phyloP scores from a whole-genome alignment of 2,888 invertebrate species.

The Junonia oenone region DNA sequence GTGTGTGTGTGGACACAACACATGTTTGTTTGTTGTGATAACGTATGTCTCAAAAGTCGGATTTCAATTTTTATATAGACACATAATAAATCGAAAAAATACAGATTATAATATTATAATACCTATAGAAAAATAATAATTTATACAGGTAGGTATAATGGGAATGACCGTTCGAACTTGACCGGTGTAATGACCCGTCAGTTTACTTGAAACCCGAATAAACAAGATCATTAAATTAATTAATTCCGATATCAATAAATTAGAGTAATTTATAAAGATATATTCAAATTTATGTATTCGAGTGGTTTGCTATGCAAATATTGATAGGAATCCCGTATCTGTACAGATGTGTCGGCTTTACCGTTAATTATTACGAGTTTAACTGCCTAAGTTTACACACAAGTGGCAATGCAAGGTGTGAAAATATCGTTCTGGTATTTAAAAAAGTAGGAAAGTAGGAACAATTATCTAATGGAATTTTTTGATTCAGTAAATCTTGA shows the following conservation, averaged over 20 bases:
- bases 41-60: too few species aligned
- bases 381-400: not conserved
- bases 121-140: not conserved
- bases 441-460: too few species aligned
- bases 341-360: slow-evolving; percentile 10
- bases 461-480: too few species aligned
- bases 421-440: not conserved
- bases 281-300: slow-evolving; percentile 28
- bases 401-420: too few species aligned
- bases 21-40: too few species aligned
- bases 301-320: slow-evolving; percentile 23
- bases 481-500: too few species aligned
- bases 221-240: slow-evolving; percentile 13
- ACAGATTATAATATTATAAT: too few species aligned
- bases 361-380: slow-evolving; percentile 15
- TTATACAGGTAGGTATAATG: not conserved
- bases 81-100: too few species aligned
- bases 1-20: too few species aligned
- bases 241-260: slow-evolving; percentile 16
- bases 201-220: slow-evolving; percentile 6
- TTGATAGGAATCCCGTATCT: slow-evolving; percentile 9
- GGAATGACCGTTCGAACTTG: slow-evolving; percentile 12
- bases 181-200: slow-evolving; percentile 22
- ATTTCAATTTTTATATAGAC: too few species aligned
- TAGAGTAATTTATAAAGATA: slow-evolving; percentile 29